These are phyloP conservation scores for Pogonocichla stellata DNA, from an alignment of 2,113 vertebrate genomes.

Conservation along the genomic window DNA sequence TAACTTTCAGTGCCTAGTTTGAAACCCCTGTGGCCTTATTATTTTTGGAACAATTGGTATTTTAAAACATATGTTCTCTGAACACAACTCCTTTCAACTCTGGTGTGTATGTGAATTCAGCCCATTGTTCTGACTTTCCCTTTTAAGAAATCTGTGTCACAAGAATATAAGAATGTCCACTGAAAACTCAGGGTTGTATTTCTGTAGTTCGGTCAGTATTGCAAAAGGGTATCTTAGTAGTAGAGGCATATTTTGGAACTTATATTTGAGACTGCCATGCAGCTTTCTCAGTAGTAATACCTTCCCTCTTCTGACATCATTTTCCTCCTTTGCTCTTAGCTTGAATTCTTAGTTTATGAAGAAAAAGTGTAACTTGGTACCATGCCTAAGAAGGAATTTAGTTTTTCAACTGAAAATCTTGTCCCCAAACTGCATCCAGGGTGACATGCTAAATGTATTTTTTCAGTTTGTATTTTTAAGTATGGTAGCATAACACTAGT, in stretches of 20 bases:
- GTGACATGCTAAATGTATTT: background rate
- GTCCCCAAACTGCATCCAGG: background rate
- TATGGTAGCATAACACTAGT: background rate
- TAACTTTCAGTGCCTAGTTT: background rate
- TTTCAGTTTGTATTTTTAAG: background rate
- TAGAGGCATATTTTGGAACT: background rate
- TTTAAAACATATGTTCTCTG: background rate
- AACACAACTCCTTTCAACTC: background rate
- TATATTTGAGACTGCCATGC: background rate
- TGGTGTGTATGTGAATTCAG: background rate
- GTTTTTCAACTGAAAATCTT: background rate
- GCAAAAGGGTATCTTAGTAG: background rate
- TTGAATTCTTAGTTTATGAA: background rate
- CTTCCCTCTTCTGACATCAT: background rate
- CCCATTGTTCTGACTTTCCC: background rate
- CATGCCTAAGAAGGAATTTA: background rate
- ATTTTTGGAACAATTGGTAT: background rate
- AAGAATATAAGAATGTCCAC: background rate
- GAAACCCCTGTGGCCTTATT: slow-evolving; percentile 4
- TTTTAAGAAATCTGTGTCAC: background rate
- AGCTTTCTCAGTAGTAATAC: background rate
- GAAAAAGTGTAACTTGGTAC: background rate
- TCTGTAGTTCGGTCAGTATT: rapidly evolving
- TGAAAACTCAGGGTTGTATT: background rate
- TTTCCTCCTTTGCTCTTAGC: background rate